Evolutionary conservation across 1,140 invertebrate species (phyloP), one percentile per base, ranked within the genome.

Genomic region (Sarcophaga bullata): DNA sequence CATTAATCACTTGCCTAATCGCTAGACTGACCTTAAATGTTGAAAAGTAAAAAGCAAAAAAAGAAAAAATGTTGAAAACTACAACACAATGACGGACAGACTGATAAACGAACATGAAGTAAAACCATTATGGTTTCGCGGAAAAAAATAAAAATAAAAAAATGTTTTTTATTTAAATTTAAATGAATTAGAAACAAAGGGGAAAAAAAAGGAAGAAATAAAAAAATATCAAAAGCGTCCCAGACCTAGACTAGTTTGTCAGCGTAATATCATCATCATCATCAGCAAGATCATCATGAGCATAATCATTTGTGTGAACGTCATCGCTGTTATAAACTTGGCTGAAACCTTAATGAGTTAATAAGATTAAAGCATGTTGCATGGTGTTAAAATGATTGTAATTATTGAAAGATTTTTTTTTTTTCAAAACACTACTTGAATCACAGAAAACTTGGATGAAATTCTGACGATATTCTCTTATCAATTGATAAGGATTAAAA

Each of bases 1-100:
- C 62, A 68, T 68, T 68, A 68, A 68, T 68, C 62, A 68, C 62
- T 68, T 68, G 62, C n/a, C 19, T 68, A 68, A 68, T 68, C 62
- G 17, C 62, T 2, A 19, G 62, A 68, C n/a, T 68, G 62, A 68
- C 62, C 62, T 68, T 68, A 68, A 58, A 68, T 19, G 62, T 68
- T 68, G 17, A 58, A 58, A 58, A 15, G 49, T 50, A 8, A 6
- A 50, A 50, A 11, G 7, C 11, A 50, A 50, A 50, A 50, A 50
- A 19, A 15, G 17, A 17, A 19, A 19, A 68, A 68, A 68, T 8
- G 7, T 17, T 68, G 17, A 58, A 6, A 58, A 58, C 15, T 58
- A 58, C 54, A 58, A 58, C 11, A 58, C 11, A 58, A 58, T 13
- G 8, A 15, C n/a, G 15, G 4, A n/a, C n/a, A n/a, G 15, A 13